These are phyloP conservation scores for Tyrophagus putrescentiae DNA, from an alignment of 1,140 invertebrate genomes.

Conservation along the genomic window DNA sequence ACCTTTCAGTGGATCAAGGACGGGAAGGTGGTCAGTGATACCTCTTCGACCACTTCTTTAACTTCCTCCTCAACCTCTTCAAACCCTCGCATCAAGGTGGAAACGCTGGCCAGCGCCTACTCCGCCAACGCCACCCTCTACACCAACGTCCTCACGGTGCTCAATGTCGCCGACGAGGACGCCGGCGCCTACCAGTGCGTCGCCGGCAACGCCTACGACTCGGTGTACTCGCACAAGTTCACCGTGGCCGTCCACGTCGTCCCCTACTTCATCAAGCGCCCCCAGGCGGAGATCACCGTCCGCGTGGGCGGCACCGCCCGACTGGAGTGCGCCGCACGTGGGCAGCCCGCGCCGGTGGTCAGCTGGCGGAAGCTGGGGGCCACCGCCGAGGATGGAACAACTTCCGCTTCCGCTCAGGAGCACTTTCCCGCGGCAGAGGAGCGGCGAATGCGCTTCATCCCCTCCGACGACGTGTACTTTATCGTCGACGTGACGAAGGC, in stretches of 20 bases:
- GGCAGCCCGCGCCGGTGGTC: constrained; percentile 71
- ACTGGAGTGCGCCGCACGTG: constrained; percentile 74
- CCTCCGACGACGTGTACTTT: constrained; percentile 75
- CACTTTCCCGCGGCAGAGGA: constrained; percentile 88
- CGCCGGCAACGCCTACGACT: constrained; percentile 72
- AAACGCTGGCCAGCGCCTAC: constrained; percentile 27
- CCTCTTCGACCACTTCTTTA: background rate
- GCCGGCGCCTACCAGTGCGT: constrained; percentile 83
- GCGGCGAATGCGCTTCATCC: constrained; percentile 77
- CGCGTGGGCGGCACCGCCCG: constrained; percentile 67
- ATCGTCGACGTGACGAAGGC: constrained; percentile 71
- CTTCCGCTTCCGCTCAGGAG: constrained; percentile 82
- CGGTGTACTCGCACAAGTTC: constrained; percentile 70
- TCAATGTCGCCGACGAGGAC: constrained; percentile 54
- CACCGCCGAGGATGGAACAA: too few relatives aligned
- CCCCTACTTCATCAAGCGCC: constrained; percentile 69
- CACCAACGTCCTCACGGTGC: constrained; percentile 52
- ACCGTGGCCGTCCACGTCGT: constrained; percentile 68
- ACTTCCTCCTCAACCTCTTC: background rate
- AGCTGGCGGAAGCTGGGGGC: constrained; percentile 83
- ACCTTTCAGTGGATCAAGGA: constrained; percentile 77
- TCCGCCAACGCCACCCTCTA: constrained; percentile 30
- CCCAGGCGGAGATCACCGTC: constrained; percentile 64
- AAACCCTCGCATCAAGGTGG: constrained; percentile 12
- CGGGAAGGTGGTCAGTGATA: constrained; percentile 45